Base-by-base conservation (phyloP, 2,797 vertebrate genomes). In the Potorous gilbertii region DNA sequence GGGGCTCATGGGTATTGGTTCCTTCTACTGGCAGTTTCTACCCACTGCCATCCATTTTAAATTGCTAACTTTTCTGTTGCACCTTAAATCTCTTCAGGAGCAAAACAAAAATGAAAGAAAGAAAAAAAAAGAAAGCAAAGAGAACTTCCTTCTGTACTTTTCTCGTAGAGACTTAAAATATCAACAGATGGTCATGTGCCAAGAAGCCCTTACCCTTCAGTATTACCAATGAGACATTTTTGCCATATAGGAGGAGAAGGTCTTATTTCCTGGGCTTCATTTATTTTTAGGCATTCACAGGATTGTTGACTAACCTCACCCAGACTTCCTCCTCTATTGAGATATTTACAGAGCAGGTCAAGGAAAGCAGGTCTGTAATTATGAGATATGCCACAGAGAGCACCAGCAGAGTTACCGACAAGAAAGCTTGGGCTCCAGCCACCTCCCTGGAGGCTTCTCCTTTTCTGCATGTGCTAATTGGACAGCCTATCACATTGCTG, bases 21-120 rank as follows among this genome's bases (percentile, higher is more conserved):
- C 52, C 34, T 54, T 27, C 18, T 24, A 29, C 55, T 5, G 18
- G 52, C 54, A 54, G 90, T 55, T 95, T 90, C n/a, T 50, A 57
- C 29, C 74, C 16, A n/a, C 13, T 29, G n/a, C 14, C 74, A 34
- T 92, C 93, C 16, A 66, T 93, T 94, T 93, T 92, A 93, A 57
- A 54, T 56, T 90, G 56, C 92, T 95, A 54, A 81, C 94, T 96
- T 74, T 90, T 89, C 94, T 56, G 92, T 91, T 74, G 66, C 24
- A 6, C 27, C 55, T 89, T 87, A 55, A 54, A 93, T 94, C 94
- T 93, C 92, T 66, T 40, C 92, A 90, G 46, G 4, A 0, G 0
- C 5, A 0, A 12, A 31, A n/a, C n/a, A n/a, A n/a, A n/a, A n/a
- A n/a, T n/a, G n/a, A n/a, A n/a, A n/a, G n/a, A 10, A 50, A 52